Percentiles rank a stretch among this genome's conserved stretches.
phyloP scores from a whole-genome alignment of 2,888 invertebrate genomes.

The Orchesellides sinensis region DNA sequence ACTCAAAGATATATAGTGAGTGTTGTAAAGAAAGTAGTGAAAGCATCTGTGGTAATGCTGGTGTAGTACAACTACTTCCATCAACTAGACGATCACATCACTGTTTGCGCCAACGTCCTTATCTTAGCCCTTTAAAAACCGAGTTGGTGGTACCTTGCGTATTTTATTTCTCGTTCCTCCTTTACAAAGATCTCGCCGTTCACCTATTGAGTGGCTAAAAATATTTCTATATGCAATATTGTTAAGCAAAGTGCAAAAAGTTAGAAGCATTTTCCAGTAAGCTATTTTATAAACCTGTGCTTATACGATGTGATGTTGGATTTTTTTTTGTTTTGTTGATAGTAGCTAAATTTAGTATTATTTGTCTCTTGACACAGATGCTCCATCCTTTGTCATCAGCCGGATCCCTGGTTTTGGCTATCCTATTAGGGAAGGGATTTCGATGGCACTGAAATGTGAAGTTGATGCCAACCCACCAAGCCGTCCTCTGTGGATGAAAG shows the following conservation, averaged over 20 bases:
- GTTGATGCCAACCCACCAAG: conserved; percentile 95
- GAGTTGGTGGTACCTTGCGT: not conserved
- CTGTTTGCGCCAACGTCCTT: not conserved
- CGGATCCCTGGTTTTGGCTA: conserved; percentile 95
- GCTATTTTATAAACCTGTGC: conserved; percentile 1
- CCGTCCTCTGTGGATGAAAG: conserved; percentile 88
- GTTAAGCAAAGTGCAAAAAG: no score
- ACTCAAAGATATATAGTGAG: conserved; percentile 35
- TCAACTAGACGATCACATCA: conserved; percentile 17
- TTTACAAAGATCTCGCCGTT: no score
- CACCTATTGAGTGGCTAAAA: no score
- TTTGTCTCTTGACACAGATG: conserved; percentile 82
- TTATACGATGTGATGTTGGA: conserved; percentile 17
- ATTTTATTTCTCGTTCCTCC: not conserved
- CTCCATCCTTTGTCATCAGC: conserved; percentile 94
- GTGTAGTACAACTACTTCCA: conserved; percentile 3
- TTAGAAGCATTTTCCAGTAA: no score
- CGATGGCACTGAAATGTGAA: conserved; percentile 93
- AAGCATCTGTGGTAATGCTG: conserved; percentile 16
- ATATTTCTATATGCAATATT: no score
- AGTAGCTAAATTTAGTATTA: conserved; percentile 24
- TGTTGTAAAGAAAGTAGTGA: not conserved
- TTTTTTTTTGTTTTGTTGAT: no score
- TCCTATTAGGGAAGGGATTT: conserved; percentile 91
- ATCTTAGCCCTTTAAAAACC: not conserved